Evolutionary conservation across 2,888 invertebrate species (phyloP).

Genomic region (Flexamia atlantica): DNA sequence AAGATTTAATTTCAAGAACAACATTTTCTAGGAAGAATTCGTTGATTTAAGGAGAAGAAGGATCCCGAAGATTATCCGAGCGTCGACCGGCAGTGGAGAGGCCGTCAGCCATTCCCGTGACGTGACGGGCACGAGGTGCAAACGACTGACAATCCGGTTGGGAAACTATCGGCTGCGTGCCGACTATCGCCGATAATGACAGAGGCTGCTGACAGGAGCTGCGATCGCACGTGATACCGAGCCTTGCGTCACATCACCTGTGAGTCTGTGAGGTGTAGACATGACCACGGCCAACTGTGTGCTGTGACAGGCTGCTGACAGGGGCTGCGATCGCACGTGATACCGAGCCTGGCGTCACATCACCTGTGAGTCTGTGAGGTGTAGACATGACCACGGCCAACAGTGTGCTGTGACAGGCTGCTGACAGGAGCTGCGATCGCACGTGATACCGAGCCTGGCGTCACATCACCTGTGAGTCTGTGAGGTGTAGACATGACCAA

Average conservation of each 20-base stretch:
- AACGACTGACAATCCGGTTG: background rate
- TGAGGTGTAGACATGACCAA: too few species aligned
- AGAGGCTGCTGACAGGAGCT: slow-evolving; percentile 8
- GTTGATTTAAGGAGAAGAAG: too few species aligned
- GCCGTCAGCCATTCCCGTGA: background rate
- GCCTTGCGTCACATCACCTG: background rate
- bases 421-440: too few species aligned
- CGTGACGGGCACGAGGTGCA: slow-evolving; percentile 1
- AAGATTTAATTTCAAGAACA: too few species aligned
- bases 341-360: background rate
- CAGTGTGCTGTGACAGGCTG: slow-evolving; percentile 3
- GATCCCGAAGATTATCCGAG: background rate
- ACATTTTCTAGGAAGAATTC: too few species aligned
- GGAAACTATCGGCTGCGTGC: slow-evolving; percentile 30
- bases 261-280: background rate
- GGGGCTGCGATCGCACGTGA: slow-evolving; percentile 10
- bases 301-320: slow-evolving; percentile 10
- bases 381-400: background rate
- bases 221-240: background rate
- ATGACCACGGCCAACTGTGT: slow-evolving; percentile 10
- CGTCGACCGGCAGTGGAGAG: too few species aligned
- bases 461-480: too few species aligned
- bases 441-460: too few species aligned
- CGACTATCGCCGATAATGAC: slow-evolving; percentile 14
- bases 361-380: background rate